phyloP scores from a whole-genome alignment of 2,113 vertebrate species.

The Ploceus nigricollis region DNA sequence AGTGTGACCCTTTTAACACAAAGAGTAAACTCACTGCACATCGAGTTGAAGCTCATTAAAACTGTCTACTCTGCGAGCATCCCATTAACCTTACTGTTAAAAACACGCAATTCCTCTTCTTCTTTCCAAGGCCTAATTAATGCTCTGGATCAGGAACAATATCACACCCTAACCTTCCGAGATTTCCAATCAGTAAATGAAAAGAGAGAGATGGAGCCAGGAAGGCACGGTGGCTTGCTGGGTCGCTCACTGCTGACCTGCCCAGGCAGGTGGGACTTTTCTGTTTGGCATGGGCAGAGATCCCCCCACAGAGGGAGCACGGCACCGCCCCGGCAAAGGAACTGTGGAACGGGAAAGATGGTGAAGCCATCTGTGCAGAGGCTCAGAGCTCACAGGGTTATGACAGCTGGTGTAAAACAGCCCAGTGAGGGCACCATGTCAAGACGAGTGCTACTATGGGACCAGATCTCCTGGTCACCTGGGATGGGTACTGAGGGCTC shows the following conservation, averaged over 20 bases:
- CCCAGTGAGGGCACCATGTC: fast-evolving
- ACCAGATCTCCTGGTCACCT: background rate
- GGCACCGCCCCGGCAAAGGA: fast-evolving
- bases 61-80: conserved; percentile 83
- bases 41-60: conserved; percentile 86
- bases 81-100: conserved; percentile 85
- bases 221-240: background rate
- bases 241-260: conserved; percentile 13
- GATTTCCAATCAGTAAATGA: conserved; percentile 64
- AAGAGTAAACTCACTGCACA: conserved; percentile 81
- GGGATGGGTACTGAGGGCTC: background rate
- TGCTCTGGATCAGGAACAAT: conserved; percentile 74
- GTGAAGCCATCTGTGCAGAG: background rate
- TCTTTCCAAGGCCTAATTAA: conserved; percentile 80
- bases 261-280: conserved; percentile 14
- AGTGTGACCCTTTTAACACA: conserved; percentile 96
- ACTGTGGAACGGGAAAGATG: background rate
- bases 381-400: background rate
- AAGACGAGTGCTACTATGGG: background rate
- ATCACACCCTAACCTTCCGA: conserved; percentile 67
- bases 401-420: background rate
- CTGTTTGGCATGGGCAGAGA: background rate
- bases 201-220: conserved; percentile 17
- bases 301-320: background rate
- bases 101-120: conserved; percentile 78